Evolutionary conservation across 2,888 invertebrate species (phyloP).

Genomic region (Trissolcus brochymenae): DNA sequence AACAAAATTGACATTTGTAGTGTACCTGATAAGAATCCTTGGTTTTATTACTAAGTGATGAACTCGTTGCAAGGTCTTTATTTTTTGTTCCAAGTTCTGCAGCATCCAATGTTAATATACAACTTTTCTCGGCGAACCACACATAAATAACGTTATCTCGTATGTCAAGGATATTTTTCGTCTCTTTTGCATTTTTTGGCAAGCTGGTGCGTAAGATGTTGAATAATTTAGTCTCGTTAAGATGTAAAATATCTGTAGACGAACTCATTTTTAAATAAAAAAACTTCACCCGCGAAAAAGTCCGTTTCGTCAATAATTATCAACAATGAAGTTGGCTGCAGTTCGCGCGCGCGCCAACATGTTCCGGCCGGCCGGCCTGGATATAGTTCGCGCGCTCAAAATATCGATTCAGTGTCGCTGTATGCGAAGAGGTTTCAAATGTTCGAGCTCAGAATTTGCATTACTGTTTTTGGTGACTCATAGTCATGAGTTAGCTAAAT

Average conservation of each 20-base stretch:
- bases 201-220: constrained; percentile 79
- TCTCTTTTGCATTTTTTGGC: constrained; percentile 78
- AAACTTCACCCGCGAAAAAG: constrained; percentile 44
- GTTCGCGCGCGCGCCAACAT: background rate
- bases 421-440: background rate
- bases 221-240: constrained; percentile 81
- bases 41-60: background rate
- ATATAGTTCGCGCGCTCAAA: background rate
- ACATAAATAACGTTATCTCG: constrained; percentile 83
- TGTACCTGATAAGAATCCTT: constrained; percentile 32
- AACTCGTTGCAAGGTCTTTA: constrained; percentile 68
- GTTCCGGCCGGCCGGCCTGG: background rate
- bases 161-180: constrained; percentile 81
- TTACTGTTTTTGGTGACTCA: background rate
- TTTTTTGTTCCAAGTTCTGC: constrained; percentile 78
- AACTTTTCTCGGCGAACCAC: constrained; percentile 82
- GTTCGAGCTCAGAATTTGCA: background rate
- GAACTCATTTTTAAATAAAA: constrained; percentile 78
- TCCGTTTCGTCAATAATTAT: constrained; percentile 33
- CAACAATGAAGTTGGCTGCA: constrained; percentile 68
- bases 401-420: background rate
- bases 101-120: constrained; percentile 81
- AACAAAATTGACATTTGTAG: background rate
- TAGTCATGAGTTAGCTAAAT: too few species aligned
- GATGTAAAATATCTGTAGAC: constrained; percentile 79